Conservation (phyloP, 2,888 invertebrate species). For the Noctua fimbriata region DNA sequence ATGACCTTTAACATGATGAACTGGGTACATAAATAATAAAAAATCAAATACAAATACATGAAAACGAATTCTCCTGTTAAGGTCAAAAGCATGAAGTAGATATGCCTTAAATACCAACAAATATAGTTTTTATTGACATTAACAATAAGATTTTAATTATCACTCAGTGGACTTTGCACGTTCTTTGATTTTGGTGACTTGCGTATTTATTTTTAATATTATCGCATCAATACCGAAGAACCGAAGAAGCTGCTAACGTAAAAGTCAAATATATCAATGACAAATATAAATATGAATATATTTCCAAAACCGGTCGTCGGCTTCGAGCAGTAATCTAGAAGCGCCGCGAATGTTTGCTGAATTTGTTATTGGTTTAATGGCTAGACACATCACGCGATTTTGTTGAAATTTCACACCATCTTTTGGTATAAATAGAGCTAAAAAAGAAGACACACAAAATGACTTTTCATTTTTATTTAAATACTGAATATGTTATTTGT, state of each 20-base stretch:
- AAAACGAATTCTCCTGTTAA: not conserved
- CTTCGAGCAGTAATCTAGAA: not conserved
- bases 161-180: not conserved
- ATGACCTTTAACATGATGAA: not conserved
- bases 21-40: not conserved
- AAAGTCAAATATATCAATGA: constrained; percentile 38
- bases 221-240: constrained; percentile 8
- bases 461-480: not conserved
- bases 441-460: not conserved
- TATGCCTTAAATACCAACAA: not conserved
- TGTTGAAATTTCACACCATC: not conserved
- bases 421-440: constrained; percentile 1
- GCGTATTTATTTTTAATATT: constrained; percentile 20
- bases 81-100: not conserved
- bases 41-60: not conserved
- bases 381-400: constrained; percentile 13
- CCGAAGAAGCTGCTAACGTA: constrained; percentile 3
- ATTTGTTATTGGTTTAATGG: constrained; percentile 11
- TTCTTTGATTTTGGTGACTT: constrained; percentile 14
- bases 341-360: constrained; percentile 38
- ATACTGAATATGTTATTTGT: not conserved
- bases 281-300: constrained; percentile 28
- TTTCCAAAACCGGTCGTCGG: constrained; percentile 21
- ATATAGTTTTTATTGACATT: constrained; percentile 19
- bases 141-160: constrained; percentile 12